These are phyloP conservation scores for Cephalotes varians DNA, from an alignment of 2,888 invertebrate genomes.

Conservation along the genomic window DNA sequence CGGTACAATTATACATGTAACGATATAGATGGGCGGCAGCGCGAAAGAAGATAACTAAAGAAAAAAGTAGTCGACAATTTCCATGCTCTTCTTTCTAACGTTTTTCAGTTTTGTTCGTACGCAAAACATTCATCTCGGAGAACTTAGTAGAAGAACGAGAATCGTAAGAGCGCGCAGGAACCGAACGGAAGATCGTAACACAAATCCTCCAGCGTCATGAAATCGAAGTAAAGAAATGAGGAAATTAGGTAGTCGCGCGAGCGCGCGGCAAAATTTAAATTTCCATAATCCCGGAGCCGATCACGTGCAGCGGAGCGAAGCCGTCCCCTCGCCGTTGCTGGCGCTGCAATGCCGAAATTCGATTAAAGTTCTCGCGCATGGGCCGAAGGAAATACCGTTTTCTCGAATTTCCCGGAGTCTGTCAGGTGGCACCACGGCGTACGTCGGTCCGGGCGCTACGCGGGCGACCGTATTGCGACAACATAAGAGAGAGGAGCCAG, in stretches of 20 bases:
- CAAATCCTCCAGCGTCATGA: neutral
- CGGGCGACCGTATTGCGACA: conserved; percentile 55
- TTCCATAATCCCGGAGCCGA: neutral
- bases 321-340: conserved; percentile 73
- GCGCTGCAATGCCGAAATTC: conserved; percentile 79
- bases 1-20: neutral
- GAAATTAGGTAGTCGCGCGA: neutral
- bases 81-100: neutral
- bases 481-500: conserved; percentile 62
- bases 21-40: neutral
- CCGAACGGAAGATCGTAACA: neutral
- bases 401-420: conserved; percentile 82
- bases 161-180: neutral
- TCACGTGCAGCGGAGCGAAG: conserved; percentile 52
- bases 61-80: neutral
- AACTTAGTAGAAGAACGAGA: neutral
- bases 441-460: conserved; percentile 67
- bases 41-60: neutral
- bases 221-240: neutral
- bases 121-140: neutral
- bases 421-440: conserved; percentile 84
- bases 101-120: neutral
- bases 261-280: conserved; percentile 47
- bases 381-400: conserved; percentile 81
- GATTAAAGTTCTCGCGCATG: conserved; percentile 83